Evolutionary conservation across 2,888 invertebrate species (phyloP).

Genomic region (Polydrusus pterygomalis): DNA sequence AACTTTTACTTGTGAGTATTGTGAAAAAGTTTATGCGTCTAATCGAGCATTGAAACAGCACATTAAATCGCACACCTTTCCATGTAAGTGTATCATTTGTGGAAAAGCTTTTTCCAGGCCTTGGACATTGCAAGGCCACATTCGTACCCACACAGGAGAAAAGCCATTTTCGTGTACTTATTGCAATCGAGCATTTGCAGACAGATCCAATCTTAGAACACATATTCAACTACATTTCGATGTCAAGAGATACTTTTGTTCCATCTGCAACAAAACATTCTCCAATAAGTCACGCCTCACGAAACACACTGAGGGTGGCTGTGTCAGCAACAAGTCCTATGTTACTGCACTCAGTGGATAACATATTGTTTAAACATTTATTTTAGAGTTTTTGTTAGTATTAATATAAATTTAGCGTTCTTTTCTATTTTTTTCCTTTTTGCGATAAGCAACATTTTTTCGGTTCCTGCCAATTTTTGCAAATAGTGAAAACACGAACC

Average conservation of each 20-base stretch:
- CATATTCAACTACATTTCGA: slow-evolving; percentile 98
- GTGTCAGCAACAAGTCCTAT: slow-evolving; percentile 69
- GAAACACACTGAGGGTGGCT: slow-evolving; percentile 94
- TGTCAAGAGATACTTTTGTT: slow-evolving; percentile 97
- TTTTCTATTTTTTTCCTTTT: slow-evolving; percentile 18
- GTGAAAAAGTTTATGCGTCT: slow-evolving; percentile 96
- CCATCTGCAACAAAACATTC: slow-evolving; percentile 95
- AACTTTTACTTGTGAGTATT: slow-evolving; percentile 96
- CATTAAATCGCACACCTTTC: slow-evolving; percentile 97
- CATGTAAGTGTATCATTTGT: slow-evolving; percentile 96
- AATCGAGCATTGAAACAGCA: slow-evolving; percentile 99
- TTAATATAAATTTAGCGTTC: slow-evolving; percentile 54
- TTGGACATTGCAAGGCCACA: slow-evolving; percentile 98
- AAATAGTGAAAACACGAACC: no score
- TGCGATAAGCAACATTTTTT: slow-evolving; percentile 50
- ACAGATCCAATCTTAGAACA: slow-evolving; percentile 95
- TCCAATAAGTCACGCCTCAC: slow-evolving; percentile 95
- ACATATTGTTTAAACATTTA: slow-evolving; percentile 46
- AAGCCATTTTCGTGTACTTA: slow-evolving; percentile 97
- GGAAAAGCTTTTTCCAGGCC: slow-evolving; percentile 98
- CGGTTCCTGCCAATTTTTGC: slow-evolving; percentile 57
- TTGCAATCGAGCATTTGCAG: slow-evolving; percentile 96
- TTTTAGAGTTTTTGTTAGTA: slow-evolving; percentile 42
- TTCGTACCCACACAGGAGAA: slow-evolving; percentile 97
- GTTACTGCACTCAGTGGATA: slow-evolving; percentile 52